Evolutionary conservation across 2,113 vertebrate species (phyloP).

Genomic region (Dascyllus trimaculatus): DNA sequence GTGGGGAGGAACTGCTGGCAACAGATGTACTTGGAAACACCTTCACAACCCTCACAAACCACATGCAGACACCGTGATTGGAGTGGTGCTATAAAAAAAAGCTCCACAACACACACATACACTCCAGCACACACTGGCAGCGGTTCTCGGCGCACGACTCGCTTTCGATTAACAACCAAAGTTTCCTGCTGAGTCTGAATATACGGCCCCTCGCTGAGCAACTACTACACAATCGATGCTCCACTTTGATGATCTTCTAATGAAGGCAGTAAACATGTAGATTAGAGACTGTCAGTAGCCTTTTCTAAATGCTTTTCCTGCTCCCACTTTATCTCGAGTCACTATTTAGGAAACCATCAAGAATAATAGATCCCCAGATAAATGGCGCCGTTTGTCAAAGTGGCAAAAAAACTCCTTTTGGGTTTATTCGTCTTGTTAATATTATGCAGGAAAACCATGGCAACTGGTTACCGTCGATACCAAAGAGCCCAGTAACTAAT

Average conservation of each 20-base stretch:
- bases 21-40: slow-evolving; percentile 28
- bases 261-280: slow-evolving; percentile 77
- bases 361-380: slow-evolving; percentile 41
- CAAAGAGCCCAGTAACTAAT: not conserved
- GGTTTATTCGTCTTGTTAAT: slow-evolving; percentile 10
- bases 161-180: slow-evolving; percentile 46
- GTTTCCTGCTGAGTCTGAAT: slow-evolving; percentile 50
- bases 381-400: slow-evolving; percentile 28
- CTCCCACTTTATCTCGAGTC: slow-evolving; percentile 48
- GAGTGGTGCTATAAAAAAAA: slow-evolving; percentile 34
- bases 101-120: not conserved
- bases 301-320: slow-evolving; percentile 60
- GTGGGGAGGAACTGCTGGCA: slow-evolving; percentile 14
- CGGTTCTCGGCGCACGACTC: not conserved
- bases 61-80: slow-evolving; percentile 5
- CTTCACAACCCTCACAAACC: slow-evolving; percentile 9
- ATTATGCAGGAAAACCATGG: not conserved
- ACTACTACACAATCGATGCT: slow-evolving; percentile 57
- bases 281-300: slow-evolving; percentile 64
- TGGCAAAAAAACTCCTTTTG: slow-evolving; percentile 19
- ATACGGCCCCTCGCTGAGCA: slow-evolving; percentile 35
- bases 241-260: slow-evolving; percentile 77
- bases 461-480: not conserved
- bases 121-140: slow-evolving; percentile 1
- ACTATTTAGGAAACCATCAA: slow-evolving; percentile 45